Evolutionary conservation across 2,113 vertebrate genomes (phyloP), one percentile per base, ranked within the genome.

Genomic region (Scophthalmus maximus): DNA sequence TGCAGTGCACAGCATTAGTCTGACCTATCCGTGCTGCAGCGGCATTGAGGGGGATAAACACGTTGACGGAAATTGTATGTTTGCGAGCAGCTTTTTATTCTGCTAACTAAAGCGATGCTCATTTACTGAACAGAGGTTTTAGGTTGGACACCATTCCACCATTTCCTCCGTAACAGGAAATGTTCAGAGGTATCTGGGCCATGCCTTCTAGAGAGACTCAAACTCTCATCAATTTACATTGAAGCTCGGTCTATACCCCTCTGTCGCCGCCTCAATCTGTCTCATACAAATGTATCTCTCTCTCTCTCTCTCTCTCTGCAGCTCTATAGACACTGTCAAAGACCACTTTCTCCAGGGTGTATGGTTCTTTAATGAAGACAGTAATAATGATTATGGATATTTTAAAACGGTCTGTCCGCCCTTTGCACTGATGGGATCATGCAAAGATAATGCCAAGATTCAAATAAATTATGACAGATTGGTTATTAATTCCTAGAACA

Each of bases 281-380:
- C 80, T 73, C 71, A 1, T 70, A 72, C 84, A 80, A 85, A 87
- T 86, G 83, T 77, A 52, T 77, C 65, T 82, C 87, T 63, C 46
- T 83, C 36, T 38, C 36, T 14, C 5, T 38, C 36, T 38, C 40
- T 18, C 77, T 71, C 84, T 83, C 72, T 76, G 65, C 69, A 26
- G 77, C 83, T 88, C 73, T 57, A 56, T 67, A 76, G 69, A 86
- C 85, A 81, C 84, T 81, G 80, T 89, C 86, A 86, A 85, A 79
- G 81, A 87, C 81, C 86, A 86, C 86, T 88, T 89, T 86, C 89
- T 88, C 81, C 84, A 74, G 86, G 82, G 87, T 89, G 81, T 89
- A 91, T 88, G 89, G 80, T 88, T 87, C 87, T 88, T 91, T 91
- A 89, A 89, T 91, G 89, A 91, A 89, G 86, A 88, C 87, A 81